Conservation (phyloP, 2,797 vertebrate genomes). For the Cyprinodon diabolis region DNA sequence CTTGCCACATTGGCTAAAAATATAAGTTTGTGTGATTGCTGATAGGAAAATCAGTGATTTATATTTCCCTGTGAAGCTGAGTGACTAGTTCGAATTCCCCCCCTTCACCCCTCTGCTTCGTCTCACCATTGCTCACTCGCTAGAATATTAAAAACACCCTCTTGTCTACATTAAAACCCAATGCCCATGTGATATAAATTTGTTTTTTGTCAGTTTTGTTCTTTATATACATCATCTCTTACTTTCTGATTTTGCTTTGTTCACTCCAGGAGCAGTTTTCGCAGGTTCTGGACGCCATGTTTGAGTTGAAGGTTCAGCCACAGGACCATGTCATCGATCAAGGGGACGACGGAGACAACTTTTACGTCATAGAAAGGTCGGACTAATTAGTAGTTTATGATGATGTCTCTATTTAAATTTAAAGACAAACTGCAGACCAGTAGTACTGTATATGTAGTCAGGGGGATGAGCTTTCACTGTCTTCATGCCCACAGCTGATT, state of each 20-base stretch:
- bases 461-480: background rate
- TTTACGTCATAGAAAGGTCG: constrained; percentile 96
- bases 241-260: constrained; percentile 15
- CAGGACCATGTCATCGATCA: constrained; percentile 97
- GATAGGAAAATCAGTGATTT: background rate
- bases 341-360: constrained; percentile 98
- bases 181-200: constrained; percentile 3
- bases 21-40: too few relatives aligned
- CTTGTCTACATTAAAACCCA: constrained; percentile 1
- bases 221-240: background rate
- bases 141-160: constrained; percentile 1
- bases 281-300: constrained; percentile 98
- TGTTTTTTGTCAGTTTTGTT: background rate
- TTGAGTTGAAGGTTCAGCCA: constrained; percentile 90
- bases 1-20: background rate
- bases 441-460: background rate
- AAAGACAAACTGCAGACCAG: background rate
- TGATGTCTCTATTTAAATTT: constrained; percentile 1
- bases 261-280: constrained; percentile 92
- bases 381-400: background rate
- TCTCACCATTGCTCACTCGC: background rate
- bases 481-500: background rate
- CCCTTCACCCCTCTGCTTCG: background rate
- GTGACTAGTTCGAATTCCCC: background rate
- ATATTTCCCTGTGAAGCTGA: background rate